A percentile compares a stretch with the other conserved stretches of the same genome.
These are phyloP conservation scores for Lapara coniferarum DNA, from an alignment of 2,888 invertebrate genomes.

Conservation along the genomic window DNA sequence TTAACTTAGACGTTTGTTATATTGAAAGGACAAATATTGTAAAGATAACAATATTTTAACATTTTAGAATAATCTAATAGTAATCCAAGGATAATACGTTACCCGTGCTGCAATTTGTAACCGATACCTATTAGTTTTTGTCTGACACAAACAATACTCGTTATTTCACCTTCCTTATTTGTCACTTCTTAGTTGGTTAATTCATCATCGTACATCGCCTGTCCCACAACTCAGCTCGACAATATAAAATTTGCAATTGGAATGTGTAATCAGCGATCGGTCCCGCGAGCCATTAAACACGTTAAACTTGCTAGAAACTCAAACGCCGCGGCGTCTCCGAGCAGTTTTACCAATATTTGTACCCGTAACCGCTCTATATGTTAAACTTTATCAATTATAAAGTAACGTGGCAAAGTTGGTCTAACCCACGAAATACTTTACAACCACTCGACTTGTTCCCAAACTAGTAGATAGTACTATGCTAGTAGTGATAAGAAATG, in stretches of 20 bases:
- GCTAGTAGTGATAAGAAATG: conserved; percentile 29
- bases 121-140: background rate
- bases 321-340: conserved; percentile 46
- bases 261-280: conserved; percentile 62
- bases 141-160: background rate
- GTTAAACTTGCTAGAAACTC: conserved; percentile 50
- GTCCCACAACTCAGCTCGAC: conserved; percentile 21
- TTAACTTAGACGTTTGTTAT: too few relatives aligned
- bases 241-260: conserved; percentile 51
- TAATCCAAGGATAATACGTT: background rate
- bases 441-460: conserved; percentile 22
- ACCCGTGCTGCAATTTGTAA: background rate
- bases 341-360: conserved; percentile 71
- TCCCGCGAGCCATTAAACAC: conserved; percentile 55
- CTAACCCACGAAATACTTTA: conserved; percentile 57
- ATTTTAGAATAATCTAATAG: background rate
- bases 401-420: conserved; percentile 67
- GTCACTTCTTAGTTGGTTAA: background rate
- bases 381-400: conserved; percentile 77
- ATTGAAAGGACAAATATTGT: too few relatives aligned
- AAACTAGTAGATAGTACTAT: conserved; percentile 25
- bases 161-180: background rate
- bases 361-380: conserved; percentile 57
- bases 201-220: background rate
- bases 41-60: too few relatives aligned